Base-by-base conservation (phyloP, 1,140 invertebrate species). In the Drosophila neocordata region DNA sequence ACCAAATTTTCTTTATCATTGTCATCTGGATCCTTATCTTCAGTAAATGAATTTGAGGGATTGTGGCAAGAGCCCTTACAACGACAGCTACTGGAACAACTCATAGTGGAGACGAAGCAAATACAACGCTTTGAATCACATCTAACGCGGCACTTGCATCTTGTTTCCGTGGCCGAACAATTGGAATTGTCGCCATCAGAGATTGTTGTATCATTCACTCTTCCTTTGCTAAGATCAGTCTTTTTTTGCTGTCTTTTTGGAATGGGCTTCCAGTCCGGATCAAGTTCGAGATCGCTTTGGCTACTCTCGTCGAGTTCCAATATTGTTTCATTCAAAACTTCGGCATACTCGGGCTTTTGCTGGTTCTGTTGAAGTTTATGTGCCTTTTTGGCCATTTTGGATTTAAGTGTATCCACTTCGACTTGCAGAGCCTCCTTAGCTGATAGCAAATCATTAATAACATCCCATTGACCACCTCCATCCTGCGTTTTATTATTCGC, bases 261-360 rank as follows among this genome's bases (percentile, higher is more conserved):
- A 0, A 1, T 12, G 2, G 74, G 74, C 8, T 57, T 92, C 95
- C 95, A 96, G 81, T 96, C 95, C 0, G 95, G 95, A 91, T 96
- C 95, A 41, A 94, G 93, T 2, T 93, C 65, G 1, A 7, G 2
- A 12, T 93, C 92, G 34, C 65, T 60, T 24, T 24, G 2, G 4
- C 24, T 2, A 24, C 7, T 7, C 27, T 31, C 27, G 0, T 60
- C 0, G 20, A 51, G 0, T 8, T 59, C 61, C 38, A 88, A 9
- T 3, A 57, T 15, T 9, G 15, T 20, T 11, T 48, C 41, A 0
- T 72, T 53, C 4, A 66, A 15, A 15, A 24, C 24, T 0, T 27
- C 51, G 15, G 58, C 27, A 9, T 15, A 11, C 4, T 71, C 9
- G n/a, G 34, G 1, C 27, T 31, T 6, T 31, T 31, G 27, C 35